Percentiles rank a stretch among this genome's conserved stretches.
phyloP scores from a whole-genome alignment of 2,113 vertebrate genomes.

The Capricornis sumatraensis region DNA sequence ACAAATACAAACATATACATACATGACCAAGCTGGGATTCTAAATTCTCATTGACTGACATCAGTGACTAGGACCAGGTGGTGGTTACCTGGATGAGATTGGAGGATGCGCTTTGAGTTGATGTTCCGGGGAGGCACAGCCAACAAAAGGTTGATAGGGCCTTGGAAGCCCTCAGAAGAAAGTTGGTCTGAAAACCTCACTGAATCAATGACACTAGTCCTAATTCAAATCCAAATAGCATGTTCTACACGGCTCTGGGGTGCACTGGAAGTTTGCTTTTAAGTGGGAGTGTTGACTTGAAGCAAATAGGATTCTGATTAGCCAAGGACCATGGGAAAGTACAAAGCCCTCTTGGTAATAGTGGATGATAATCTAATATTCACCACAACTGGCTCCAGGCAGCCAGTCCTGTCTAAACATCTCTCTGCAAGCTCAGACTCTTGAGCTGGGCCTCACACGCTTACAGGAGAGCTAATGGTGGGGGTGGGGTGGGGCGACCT shows the following conservation, averaged over 20 bases:
- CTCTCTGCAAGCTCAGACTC: not conserved
- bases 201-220: not conserved
- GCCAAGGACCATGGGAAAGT: too few species aligned
- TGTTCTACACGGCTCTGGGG: accelerated
- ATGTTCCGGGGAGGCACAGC: not conserved
- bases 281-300: not conserved
- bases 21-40: not conserved
- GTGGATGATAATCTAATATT: not conserved
- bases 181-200: not conserved
- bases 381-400: not conserved
- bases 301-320: not conserved
- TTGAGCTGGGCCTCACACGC: accelerated
- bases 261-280: not conserved
- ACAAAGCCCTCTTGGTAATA: not conserved
- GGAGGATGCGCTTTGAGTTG: not conserved
- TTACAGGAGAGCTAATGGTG: not conserved
- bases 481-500: not conserved
- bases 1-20: not conserved
- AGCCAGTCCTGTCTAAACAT: not conserved
- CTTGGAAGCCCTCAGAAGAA: not conserved
- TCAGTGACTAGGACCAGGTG: too few species aligned
- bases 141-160: not conserved
- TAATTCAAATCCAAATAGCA: not conserved
- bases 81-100: not conserved
- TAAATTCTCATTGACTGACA: not conserved